Evolutionary conservation across 1,140 invertebrate genomes (phyloP).

Genomic region (Spodoptera litura): DNA sequence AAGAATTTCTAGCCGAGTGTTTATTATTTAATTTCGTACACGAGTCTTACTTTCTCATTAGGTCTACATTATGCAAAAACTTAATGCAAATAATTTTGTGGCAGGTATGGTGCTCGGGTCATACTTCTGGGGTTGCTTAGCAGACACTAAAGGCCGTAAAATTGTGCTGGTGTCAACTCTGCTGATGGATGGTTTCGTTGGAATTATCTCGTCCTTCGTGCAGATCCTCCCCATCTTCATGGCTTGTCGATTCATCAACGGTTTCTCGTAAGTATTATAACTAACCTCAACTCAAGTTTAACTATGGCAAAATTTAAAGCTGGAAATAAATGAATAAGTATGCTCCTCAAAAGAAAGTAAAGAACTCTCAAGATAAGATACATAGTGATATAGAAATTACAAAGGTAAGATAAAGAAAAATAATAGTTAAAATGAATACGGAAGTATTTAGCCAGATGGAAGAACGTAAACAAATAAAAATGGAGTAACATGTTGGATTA

Average conservation of each 20-base stretch:
- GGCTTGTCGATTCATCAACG: slow-evolving; percentile 92
- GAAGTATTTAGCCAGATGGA: no score
- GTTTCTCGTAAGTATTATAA: slow-evolving; percentile 91
- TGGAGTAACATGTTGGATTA: neutral
- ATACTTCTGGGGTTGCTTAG: slow-evolving; percentile 95
- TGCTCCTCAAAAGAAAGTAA: no score
- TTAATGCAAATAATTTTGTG: slow-evolving; percentile 26
- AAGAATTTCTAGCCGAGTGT: no score
- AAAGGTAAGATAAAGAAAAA: no score
- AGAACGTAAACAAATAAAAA: no score
- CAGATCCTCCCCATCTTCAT: slow-evolving; percentile 92
- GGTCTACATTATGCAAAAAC: neutral
- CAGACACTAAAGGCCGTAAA: slow-evolving; percentile 93
- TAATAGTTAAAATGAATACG: no score
- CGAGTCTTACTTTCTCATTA: neutral
- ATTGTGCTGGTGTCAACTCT: slow-evolving; percentile 91
- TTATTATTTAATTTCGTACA: no score
- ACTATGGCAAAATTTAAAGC: neutral
- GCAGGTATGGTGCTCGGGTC: slow-evolving; percentile 95
- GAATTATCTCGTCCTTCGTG: slow-evolving; percentile 91
- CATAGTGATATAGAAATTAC: no score
- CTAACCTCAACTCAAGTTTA: neutral
- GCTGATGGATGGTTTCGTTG: slow-evolving; percentile 91
- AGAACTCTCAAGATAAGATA: no score
- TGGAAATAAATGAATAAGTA: neutral